Evolutionary conservation across 2,797 vertebrate species (phyloP), one percentile per base, ranked within the genome.

Genomic region (Channa striata): DNA sequence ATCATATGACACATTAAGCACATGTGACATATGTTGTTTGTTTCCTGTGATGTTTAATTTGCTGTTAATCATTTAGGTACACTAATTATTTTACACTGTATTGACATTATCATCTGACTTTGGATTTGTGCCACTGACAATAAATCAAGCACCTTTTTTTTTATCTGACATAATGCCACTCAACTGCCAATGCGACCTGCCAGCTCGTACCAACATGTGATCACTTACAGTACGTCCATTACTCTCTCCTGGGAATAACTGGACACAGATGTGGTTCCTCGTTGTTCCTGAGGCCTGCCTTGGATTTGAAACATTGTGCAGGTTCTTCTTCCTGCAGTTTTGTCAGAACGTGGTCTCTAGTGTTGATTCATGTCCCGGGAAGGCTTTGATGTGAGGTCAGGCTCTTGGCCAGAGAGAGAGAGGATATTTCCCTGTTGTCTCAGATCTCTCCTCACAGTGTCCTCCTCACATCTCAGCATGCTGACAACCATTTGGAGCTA

Each of bases 301-400:
- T 61, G 48, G 50, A 63, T 73, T 74, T 75, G 53, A 79, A 85
- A 82, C 74, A 70, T 36, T 78, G 73, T 75, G 65, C 79, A 66
- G 80, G 79, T 81, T 77, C 43, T 25, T 74, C 56, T 72, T 74
- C 70, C 65, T 77, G 70, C 58, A 64, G 62, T 67, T 66, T 61
- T 75, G 79, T 82, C 78, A 80, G 62, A 77, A 79, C 12, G 34
- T 43, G 78, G 83, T 74, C 76, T 72, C 62, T 36, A 11, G 14
- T 12, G 37, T 81, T 88, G 78, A 91, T 89, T 90, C 78, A 89
- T 78, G 68, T 70, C 62, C 61, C 7, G 20, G 68, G 59, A 74
- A 68, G 75, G 81, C 93, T 93, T 93, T 93, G 88, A 92, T 91
- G 85, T 89, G 75, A 86, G 85, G 82, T 88, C 83, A 85, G 82